These are phyloP conservation scores for Aptenodytes patagonicus DNA, from an alignment of 2,113 vertebrate species.

Conservation along the genomic window DNA sequence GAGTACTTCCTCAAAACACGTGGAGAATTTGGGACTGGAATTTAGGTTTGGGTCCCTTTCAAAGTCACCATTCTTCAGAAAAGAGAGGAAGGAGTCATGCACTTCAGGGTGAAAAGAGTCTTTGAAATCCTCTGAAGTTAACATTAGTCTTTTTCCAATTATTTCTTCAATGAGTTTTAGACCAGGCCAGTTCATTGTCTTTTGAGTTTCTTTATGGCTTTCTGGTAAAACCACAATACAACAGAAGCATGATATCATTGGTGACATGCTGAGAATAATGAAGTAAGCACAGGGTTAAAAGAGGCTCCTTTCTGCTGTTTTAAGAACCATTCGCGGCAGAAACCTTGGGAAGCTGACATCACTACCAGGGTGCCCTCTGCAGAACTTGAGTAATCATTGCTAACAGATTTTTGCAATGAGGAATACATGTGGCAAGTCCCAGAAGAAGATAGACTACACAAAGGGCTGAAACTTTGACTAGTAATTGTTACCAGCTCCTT, in stretches of 20 bases:
- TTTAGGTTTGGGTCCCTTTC: background rate
- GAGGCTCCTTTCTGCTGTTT: background rate
- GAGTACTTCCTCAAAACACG: background rate
- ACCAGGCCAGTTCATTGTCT: background rate
- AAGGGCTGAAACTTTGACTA: background rate
- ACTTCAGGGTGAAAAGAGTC: background rate
- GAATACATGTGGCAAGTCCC: background rate
- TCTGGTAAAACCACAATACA: background rate
- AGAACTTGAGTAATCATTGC: background rate
- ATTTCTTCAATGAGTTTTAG: background rate
- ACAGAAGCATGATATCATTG: background rate
- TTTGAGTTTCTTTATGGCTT: background rate
- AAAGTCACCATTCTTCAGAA: background rate
- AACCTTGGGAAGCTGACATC: slow-evolving; percentile 5
- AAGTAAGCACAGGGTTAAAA: background rate
- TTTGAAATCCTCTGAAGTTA: background rate
- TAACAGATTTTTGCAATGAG: background rate
- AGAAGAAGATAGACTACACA: background rate
- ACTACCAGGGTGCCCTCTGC: background rate
- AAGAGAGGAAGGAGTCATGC: background rate
- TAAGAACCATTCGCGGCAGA: background rate
- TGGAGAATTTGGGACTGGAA: background rate
- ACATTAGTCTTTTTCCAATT: background rate
- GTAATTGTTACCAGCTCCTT: background rate
- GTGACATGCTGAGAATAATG: background rate